Conservation (phyloP, 2,888 invertebrate species). For the Onthophagus sagittarius region DNA sequence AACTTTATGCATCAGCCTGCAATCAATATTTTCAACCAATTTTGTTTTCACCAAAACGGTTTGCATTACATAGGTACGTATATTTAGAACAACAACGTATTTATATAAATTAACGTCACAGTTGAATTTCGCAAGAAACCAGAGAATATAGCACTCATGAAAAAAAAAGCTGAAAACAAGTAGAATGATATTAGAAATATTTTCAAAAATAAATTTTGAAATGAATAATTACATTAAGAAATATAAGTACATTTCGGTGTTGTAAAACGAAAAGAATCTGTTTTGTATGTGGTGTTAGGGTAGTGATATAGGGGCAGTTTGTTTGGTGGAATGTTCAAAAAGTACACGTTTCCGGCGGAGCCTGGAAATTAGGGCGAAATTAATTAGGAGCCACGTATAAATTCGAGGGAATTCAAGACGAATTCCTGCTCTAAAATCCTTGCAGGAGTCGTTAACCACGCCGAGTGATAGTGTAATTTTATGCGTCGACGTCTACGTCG, state of each 20-base stretch:
- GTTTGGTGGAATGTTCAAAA: not conserved
- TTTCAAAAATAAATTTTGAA: too few relatives aligned
- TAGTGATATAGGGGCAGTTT: not conserved
- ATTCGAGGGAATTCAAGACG: slow-evolving; percentile 1
- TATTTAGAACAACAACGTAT: too few relatives aligned
- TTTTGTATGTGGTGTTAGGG: not conserved
- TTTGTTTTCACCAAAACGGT: not conserved
- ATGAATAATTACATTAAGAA: too few relatives aligned
- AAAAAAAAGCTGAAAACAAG: too few relatives aligned
- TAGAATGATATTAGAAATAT: too few relatives aligned
- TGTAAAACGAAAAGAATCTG: not conserved
- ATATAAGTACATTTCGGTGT: not conserved
- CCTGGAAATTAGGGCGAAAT: not conserved
- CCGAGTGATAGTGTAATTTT: slow-evolving; percentile 30
- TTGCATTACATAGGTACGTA: not conserved
- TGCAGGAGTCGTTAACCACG: slow-evolving; percentile 30
- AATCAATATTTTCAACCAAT: not conserved
- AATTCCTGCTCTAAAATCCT: slow-evolving; percentile 24
- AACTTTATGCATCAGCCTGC: not conserved
- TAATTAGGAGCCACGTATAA: not conserved
- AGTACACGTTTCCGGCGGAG: not conserved
- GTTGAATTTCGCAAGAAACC: too few relatives aligned
- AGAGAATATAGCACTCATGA: too few relatives aligned
- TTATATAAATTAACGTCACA: too few relatives aligned
- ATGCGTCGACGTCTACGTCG: slow-evolving; percentile 19